Evolutionary conservation across 37 sponge, comb jelly and placozoan species (phyloP), one percentile per base, ranked within the genome.

Genomic region (Halichondria panicea): DNA sequence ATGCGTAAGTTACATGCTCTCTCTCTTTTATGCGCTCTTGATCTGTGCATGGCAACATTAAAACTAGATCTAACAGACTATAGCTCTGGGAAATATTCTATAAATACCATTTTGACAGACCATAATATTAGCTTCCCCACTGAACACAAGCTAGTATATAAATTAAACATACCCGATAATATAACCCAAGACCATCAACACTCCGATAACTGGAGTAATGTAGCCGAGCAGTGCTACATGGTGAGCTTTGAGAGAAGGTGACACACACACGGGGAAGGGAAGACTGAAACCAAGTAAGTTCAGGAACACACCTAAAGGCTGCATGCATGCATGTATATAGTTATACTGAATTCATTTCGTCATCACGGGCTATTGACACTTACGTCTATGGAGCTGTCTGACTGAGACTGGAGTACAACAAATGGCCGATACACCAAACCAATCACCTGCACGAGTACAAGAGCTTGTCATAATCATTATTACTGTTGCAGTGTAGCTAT

Each of bases 361-460:
- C n/a, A n/a, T n/a, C n/a, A n/a, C n/a, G n/a, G n/a, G n/a, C n/a
- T n/a, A n/a, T n/a, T n/a, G n/a, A 22, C 9, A 11, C 68, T 67
- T 67, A 67, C 68, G 34, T 72, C 55, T 34, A 55, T 72, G 19
- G 56, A 8, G 21, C 38, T 55, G 22, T 34, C 39, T 13, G 50
- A n/a, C 13, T 25, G 28, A 19, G 24, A 1, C 69, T 75, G 69
- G 32, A 80, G 36, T 9, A 56, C 60, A 30, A 63, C 15, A 30
- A 63, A 89, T 2, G 90, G 90, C 8, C 85, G n/a, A 41, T 84
- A 89, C 24, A 89, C 81, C 28, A 89, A 52, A 33, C 90, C 90
- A 45, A 89, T 84, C n/a, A 89, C 90, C 88, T 88, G 32, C 27
- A 7, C 8, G 35, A 27, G 27, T n/a, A n/a, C n/a, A n/a, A n/a